These are phyloP conservation scores for Mesoclemmys tuberculata DNA, from an alignment of 2,113 vertebrate species.

Conservation along the genomic window DNA sequence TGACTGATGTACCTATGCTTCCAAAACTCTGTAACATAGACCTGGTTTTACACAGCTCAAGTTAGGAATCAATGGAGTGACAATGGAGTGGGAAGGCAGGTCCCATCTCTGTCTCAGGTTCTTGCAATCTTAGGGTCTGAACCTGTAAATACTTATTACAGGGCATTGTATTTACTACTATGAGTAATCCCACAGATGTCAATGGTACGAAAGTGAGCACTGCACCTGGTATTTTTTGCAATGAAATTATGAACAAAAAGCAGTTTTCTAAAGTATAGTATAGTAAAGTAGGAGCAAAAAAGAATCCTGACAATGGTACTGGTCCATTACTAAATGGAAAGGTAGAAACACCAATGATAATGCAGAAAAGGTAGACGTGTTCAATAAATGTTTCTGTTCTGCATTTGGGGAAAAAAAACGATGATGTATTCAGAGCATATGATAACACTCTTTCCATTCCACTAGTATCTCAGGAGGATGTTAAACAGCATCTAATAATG, in stretches of 20 bases:
- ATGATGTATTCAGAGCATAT: no score
- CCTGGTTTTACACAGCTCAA: background rate
- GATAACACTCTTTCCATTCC: no score
- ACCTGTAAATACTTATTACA: background rate
- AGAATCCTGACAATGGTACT: background rate
- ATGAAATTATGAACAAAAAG: background rate
- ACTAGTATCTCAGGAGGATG: no score
- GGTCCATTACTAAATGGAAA: no score
- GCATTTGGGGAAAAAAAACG: no score
- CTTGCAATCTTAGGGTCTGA: background rate
- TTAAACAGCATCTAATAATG: no score
- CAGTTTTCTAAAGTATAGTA: background rate
- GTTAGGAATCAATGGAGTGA: background rate
- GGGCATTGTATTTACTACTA: background rate
- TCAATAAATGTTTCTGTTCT: no score
- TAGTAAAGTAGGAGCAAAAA: background rate
- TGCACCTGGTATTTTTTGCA: background rate
- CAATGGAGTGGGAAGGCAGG: fast-evolving
- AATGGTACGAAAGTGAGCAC: background rate
- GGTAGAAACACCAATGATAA: no score
- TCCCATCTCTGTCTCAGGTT: background rate
- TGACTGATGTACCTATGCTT: background rate
- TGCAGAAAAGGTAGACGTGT: no score
- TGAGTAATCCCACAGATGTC: background rate
- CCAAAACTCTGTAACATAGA: background rate